Conservation (phyloP, 2,113 vertebrate genomes). For the Sus scrofa region DNA sequence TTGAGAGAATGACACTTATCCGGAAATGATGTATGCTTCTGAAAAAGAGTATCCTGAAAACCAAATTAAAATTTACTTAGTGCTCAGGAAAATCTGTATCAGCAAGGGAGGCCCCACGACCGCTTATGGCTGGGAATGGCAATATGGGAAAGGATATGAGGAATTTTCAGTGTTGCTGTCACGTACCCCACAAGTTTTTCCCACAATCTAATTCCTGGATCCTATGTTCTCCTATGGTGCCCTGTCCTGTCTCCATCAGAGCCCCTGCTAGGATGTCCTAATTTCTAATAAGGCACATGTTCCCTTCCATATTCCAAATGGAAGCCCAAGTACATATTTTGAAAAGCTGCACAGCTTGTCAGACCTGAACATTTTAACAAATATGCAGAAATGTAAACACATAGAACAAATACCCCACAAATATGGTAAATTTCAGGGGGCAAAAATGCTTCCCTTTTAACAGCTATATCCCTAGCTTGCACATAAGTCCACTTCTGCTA, state of each 20-base stretch:
- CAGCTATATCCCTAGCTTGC: rapidly evolving
- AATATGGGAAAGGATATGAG: not conserved
- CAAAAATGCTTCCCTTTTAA: too few relatives aligned
- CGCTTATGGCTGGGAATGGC: not conserved
- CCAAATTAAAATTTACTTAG: not conserved
- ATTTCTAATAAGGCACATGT: not conserved
- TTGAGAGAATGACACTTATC: conserved; percentile 71
- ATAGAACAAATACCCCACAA: not conserved
- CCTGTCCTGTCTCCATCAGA: not conserved
- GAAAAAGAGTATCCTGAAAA: conserved; percentile 59
- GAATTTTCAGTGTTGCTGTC: not conserved
- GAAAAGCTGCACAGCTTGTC: not conserved
- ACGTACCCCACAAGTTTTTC: not conserved
- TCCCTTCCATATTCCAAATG: not conserved
- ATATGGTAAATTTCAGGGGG: rapidly evolving
- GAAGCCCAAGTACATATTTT: not conserved
- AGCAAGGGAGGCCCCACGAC: not conserved
- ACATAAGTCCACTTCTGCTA: too few relatives aligned
- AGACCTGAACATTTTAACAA: not conserved
- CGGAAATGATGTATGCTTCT: conserved; percentile 45
- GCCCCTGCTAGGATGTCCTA: not conserved
- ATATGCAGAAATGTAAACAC: not conserved
- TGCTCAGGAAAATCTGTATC: not conserved
- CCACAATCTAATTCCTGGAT: not conserved
- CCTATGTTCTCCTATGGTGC: not conserved